Evolutionary conservation across 2,888 invertebrate species (phyloP), one percentile per base, ranked within the genome.

Genomic region (Gastrophysa polygoni): DNA sequence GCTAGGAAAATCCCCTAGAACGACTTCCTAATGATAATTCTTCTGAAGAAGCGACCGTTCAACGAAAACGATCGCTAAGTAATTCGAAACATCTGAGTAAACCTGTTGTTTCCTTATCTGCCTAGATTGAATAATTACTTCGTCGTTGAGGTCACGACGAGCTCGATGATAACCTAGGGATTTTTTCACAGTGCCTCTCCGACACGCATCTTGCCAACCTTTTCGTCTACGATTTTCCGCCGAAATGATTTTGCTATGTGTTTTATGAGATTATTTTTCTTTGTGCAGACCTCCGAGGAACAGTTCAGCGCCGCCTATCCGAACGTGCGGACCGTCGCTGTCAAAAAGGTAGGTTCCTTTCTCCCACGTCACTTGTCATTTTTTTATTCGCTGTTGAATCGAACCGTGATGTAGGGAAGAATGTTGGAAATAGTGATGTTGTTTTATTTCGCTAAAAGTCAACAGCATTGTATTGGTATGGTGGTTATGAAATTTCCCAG

Each of bases 251-350:
- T 65, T 72, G 71, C 71, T 75, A 70, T 74, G 72, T 61, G 72
- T 75, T 73, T 73, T 75, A 75, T 76, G 73, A 76, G 70, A 65
- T 71, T 71, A 64, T 76, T 76, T 78, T 74, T 77, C 67, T 75
- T 79, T 68, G 80, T 82, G 63, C 86, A 90, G 90, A 85, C 88
- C 69, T 83, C 85, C 66, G 90, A 90, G 80, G 89, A 90, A 79
- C 86, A 87, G 71, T 90, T 79, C 72, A 77, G 87, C 77, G 85
- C 87, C 62, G 87, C 85, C 70, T 93, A 90, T 85, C 91, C 89
- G 78, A 92, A 92, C 69, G 88, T 95, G 63, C 86, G 91, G 73
- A 89, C 90, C 62, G 88, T 95, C 66, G 89, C 91, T 68, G 88
- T 95, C 79, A 93, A 92, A 82, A 95, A 95, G 89, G 93, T 92